Evolutionary conservation across 2,888 invertebrate genomes (phyloP), one percentile per base, ranked within the genome.

Genomic region (Sinodicranocentrus sp.): DNA sequence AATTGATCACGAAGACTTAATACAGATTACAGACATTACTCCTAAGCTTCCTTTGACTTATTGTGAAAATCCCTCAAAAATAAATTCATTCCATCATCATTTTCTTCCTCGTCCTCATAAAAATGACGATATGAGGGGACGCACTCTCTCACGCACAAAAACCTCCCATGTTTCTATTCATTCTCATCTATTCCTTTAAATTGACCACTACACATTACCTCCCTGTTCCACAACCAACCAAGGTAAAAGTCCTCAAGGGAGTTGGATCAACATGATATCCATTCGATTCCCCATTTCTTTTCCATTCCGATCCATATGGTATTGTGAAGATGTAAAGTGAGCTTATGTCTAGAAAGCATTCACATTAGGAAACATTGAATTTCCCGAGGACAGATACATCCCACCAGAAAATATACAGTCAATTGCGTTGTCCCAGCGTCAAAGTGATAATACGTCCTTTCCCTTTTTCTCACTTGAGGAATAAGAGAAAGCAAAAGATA

Each of bases 361-460:
- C 77, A 67, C 77, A 77, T 77, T 77, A 68, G 68, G 77, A 77
- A 67, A 68, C 77, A 68, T 77, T 77, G 59, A 77, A 77, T 77
- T 77, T 57, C 48, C 17, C 43, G 77, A 52, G 59, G 68, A 77
- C 67, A 68, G n/a, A n/a, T 33, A 10, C 33, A 10, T 6, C 33
- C 54, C 2, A 77, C 54, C 57, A 59, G 68, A 77, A 68, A 28
- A 67, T 43, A 75, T 48, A 28, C 65, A 39, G 15, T 13, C 13
- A n/a, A 19, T 73, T 17, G 8, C 61, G 39, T 57, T 33, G 15
- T 44, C 23, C 1, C 17, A 39, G 63, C 48, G 28, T 59, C 10
- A 1, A 23, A 25, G 48, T 63, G 73, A 75, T 76, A 76, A 76
- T 76, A 76, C 54, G 76, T 67, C 39, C 63, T 52, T 76, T 76